Evolutionary conservation across 1,140 invertebrate genomes (phyloP), one percentile per base, ranked within the genome.

Genomic region (Sinella curviseta): DNA sequence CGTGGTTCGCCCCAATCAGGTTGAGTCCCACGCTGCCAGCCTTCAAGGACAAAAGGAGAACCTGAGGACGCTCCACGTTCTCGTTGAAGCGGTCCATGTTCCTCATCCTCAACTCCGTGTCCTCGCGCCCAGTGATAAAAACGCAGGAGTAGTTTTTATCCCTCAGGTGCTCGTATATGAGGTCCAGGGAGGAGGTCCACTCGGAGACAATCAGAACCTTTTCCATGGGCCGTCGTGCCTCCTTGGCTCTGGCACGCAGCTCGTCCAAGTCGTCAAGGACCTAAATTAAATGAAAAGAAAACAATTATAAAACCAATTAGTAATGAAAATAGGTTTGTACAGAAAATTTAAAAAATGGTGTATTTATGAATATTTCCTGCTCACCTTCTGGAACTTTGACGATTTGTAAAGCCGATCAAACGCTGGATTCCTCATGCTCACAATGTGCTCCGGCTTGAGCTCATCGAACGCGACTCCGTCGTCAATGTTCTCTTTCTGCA

Each of bases 21-120:
- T 98, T 97, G 3, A 97, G 88, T 14, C 96, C 96, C 55, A 97
- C 95, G 31, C 96, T 96, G 74, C 96, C 96, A 78, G 95, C 95
- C 70, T 91, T 92, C 74, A 98, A 87, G 0, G 95, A 97, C 0
- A 98, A 87, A 33, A 97, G 87, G 83, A 98, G 89, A 36, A 95
- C 88, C 88, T 90, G 85, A 3, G 82, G 78, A 20, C 76, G 67
- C 0, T 60, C 39, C 8, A 55, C 26, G 57, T 78, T 74, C 28
- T 30, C 26, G 57, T 84, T 84, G 75, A 84, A 80, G 33, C 55
- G 36, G 0, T n/a, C 67, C 75, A 78, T 78, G 0, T 76, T 75
- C 0, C 70, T 67, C 0, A 31, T 31, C 16, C 82, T 33, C 31
- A 82, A 80, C 0, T 33, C 17, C 1, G 81, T 20, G 16, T 79